Evolutionary conservation across 2,888 invertebrate species (phyloP), one percentile per base, ranked within the genome.

Genomic region (Camptogramma bilineatum): DNA sequence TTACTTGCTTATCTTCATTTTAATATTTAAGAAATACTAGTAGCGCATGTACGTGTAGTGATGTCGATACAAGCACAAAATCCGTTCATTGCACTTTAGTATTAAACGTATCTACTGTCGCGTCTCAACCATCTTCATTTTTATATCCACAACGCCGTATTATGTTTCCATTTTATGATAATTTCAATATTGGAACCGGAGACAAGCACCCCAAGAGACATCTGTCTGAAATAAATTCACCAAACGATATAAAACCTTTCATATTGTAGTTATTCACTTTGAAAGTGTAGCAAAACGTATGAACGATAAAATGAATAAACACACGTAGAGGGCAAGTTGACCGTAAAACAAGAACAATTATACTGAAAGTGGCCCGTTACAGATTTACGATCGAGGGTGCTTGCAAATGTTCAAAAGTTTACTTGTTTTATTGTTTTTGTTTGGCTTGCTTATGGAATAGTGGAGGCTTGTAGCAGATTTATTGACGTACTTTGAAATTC

Each of bases 321-420:
- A 70, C 70, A 68, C 59, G 69, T 66, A 67, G 63, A 65, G 60
- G 73, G 70, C 72, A 71, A 76, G 68, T 74, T 69, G 64, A 61
- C 65, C 67, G 70, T 72, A 74, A 71, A 80, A 82, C 77, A 75
- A 76, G 72, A 79, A 70, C 77, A 79, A 79, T 80, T 78, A 81
- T 73, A 65, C 67, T 59, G 61, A 76, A 78, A 79, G 73, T 73
- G 71, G 71, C 64, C 70, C 63, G 73, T 73, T 73, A 63, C 65
- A 73, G 73, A 77, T 81, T 82, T 81, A 80, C 77, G 74, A 72
- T 62, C 59, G 67, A 68, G 62, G 70, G 69, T 62, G 64, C 60
- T 71, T 64, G 55, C 61, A 62, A 72, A 72, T 66, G 65, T 67
- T 21, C 60, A 51, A 60, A 68, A 69, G 58, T 67, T 69, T 54